Percentiles rank a stretch among this genome's conserved stretches.
Evolutionary conservation across 2,888 invertebrate genomes (phyloP).

Genomic region (Coelogynopora nodosa): DNA sequence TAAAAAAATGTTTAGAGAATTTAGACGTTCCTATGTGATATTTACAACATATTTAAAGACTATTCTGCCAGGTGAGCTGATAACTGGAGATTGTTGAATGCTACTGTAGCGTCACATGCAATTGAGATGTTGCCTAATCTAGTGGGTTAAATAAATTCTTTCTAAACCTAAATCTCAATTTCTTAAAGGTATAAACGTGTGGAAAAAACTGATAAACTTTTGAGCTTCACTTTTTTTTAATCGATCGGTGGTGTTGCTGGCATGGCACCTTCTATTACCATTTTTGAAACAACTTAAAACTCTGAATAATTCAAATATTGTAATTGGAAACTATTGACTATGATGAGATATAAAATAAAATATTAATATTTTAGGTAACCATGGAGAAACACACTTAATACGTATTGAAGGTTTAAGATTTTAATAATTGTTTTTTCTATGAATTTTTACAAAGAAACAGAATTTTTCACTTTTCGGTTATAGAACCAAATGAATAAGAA

Average conservation of each 20-base stretch:
- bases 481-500: too few species aligned
- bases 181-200: neutral
- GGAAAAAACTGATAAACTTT: neutral
- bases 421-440: too few species aligned
- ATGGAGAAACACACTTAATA: too few species aligned
- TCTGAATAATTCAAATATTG: too few species aligned
- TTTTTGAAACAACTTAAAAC: too few species aligned
- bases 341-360: too few species aligned
- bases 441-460: too few species aligned
- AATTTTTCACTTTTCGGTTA: too few species aligned
- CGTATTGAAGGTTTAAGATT: too few species aligned
- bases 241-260: neutral
- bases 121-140: neutral
- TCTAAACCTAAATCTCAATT: neutral
- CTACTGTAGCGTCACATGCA: neutral
- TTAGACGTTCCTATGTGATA: neutral
- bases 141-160: neutral
- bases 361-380: too few species aligned
- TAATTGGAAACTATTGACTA: too few species aligned
- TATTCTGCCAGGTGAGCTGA: neutral
- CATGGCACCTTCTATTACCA: neutral
- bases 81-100: neutral
- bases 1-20: neutral
- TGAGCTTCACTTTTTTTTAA: neutral
- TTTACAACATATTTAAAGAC: neutral